These are phyloP conservation scores for Albula goreensis DNA, from an alignment of 2,113 vertebrate species.

Conservation along the genomic window DNA sequence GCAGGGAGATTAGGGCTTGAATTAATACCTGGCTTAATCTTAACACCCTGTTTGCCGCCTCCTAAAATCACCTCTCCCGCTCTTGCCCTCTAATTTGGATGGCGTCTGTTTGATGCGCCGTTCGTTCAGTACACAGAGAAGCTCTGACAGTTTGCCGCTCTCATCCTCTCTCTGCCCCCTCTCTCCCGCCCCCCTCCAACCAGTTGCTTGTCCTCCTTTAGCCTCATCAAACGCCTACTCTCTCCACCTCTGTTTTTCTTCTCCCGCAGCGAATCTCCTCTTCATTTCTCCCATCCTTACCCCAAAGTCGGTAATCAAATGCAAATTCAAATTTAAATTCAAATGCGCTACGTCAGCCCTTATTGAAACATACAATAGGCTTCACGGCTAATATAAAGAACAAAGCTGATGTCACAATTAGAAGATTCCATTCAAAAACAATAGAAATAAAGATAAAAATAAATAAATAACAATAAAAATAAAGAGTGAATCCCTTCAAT, in stretches of 20 bases:
- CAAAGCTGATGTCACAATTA: not conserved
- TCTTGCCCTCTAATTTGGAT: conserved; percentile 18
- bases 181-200: not conserved
- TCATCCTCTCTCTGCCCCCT: conserved; percentile 1
- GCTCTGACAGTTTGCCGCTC: conserved; percentile 12
- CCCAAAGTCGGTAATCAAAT: not conserved
- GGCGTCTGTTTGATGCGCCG: conserved; percentile 38
- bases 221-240: not conserved
- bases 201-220: not conserved
- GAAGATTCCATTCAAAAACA: not conserved
- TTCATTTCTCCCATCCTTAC: not conserved
- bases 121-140: conserved; percentile 44
- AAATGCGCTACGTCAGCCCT: not conserved
- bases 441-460: no score
- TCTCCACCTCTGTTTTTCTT: not conserved
- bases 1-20: conserved; percentile 63
- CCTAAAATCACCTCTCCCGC: conserved; percentile 33
- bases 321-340: not conserved
- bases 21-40: conserved; percentile 66
- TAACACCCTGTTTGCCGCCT: conserved; percentile 42
- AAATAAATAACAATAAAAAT: no score
- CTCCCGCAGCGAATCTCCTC: not conserved
- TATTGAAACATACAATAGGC: not conserved
- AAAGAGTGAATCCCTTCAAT: not conserved
- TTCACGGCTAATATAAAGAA: not conserved